These are phyloP conservation scores for Scalopus aquaticus DNA, from an alignment of 2,113 vertebrate genomes.

Conservation along the genomic window DNA sequence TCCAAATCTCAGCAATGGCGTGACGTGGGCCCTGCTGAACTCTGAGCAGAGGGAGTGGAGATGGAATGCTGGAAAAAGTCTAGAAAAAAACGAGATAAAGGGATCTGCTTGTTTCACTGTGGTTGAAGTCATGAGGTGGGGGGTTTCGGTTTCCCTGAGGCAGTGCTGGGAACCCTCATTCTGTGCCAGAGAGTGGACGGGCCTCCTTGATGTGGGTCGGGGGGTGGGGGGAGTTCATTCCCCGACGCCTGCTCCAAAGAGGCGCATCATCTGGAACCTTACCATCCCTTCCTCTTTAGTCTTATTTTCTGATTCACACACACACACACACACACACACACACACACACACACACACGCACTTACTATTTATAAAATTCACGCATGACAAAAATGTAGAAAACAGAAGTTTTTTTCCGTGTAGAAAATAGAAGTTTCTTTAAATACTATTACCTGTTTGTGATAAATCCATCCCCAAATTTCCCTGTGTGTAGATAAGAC, in stretches of 20 bases:
- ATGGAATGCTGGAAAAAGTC: not conserved
- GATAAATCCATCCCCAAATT: not conserved
- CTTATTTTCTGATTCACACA: not conserved
- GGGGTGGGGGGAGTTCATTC: not conserved
- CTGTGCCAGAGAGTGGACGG: not conserved
- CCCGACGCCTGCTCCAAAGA: not conserved
- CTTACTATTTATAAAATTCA: not conserved
- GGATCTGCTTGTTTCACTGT: not conserved
- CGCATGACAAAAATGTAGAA: not conserved
- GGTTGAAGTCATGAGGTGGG: not conserved
- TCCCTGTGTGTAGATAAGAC: not conserved
- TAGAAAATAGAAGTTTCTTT: too few species aligned
- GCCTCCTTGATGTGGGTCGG: not conserved
- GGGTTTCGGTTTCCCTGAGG: not conserved
- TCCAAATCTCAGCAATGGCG: not conserved
- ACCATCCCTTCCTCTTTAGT: not conserved
- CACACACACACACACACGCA: not conserved
- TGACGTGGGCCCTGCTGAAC: not conserved
- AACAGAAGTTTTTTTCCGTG: too few species aligned
- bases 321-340: too few species aligned
- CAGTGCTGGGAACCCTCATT: not conserved
- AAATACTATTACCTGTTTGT: not conserved
- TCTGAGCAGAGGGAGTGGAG: not conserved
- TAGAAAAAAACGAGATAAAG: not conserved
- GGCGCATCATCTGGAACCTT: not conserved